These are phyloP conservation scores for Fistularia tabacaria DNA, from an alignment of 2,797 vertebrate species.

Conservation along the genomic window DNA sequence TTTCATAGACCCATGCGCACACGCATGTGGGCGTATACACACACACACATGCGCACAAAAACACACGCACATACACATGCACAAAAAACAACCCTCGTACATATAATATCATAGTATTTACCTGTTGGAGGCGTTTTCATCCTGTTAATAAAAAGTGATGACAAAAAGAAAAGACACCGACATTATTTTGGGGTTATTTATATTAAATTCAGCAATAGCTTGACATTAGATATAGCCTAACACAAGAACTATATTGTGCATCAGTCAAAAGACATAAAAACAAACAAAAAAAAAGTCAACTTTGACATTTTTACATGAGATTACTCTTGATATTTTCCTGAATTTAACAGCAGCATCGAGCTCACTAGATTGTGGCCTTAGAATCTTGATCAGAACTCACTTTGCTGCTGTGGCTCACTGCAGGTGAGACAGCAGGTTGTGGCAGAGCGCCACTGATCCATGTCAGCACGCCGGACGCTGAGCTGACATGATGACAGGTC, in stretches of 20 bases:
- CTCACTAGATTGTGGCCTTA: neutral
- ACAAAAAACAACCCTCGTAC: too few species aligned
- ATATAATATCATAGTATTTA: constrained; percentile 17
- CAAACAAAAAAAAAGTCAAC: too few species aligned
- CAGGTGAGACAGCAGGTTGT: constrained; percentile 46
- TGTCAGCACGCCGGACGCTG: constrained; percentile 37
- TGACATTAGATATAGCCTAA: too few species aligned
- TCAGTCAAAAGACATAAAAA: too few species aligned
- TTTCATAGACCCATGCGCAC: constrained; percentile 7
- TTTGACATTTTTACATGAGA: too few species aligned
- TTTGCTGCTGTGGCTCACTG: constrained; percentile 10
- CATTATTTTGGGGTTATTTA: neutral
- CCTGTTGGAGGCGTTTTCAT: constrained; percentile 50
- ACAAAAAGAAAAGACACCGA: neutral
- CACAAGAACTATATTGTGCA: too few species aligned
- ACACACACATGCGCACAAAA: constrained; percentile 14
- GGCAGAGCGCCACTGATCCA: constrained; percentile 70
- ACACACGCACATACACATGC: constrained; percentile 1
- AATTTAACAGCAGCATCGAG: too few species aligned
- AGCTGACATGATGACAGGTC: constrained; percentile 23
- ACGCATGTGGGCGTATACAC: constrained; percentile 1
- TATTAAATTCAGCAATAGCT: too few species aligned
- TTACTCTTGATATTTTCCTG: too few species aligned
- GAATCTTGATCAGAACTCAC: constrained; percentile 18
- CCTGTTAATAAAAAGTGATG: constrained; percentile 31